Evolutionary conservation across 1,140 invertebrate species (phyloP).

Genomic region (Eupeodes corollae): DNA sequence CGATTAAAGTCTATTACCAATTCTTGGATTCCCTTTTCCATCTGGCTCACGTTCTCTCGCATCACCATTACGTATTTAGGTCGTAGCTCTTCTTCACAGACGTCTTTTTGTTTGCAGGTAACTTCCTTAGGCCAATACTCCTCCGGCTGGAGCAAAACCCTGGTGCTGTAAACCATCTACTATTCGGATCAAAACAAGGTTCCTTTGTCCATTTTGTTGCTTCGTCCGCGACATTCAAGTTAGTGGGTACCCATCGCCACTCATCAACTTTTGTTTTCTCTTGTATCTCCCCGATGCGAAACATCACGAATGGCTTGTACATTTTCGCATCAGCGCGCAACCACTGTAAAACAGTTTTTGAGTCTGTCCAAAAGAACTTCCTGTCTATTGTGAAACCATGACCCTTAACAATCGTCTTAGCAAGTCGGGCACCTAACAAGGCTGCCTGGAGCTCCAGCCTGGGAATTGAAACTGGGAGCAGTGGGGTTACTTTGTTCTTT

Average conservation of each 20-base stretch:
- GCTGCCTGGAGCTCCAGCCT: conserved; percentile 36
- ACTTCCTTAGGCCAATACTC: not conserved
- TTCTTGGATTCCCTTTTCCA: too few relatives aligned
- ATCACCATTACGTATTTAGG: too few relatives aligned
- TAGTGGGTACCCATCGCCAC: conserved; percentile 8
- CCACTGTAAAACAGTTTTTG: conserved; percentile 1
- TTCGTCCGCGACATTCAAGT: not conserved
- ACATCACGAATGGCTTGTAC: conserved; percentile 14
- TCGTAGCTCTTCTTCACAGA: not conserved
- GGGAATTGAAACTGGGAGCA: conserved; percentile 24
- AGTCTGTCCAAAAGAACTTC: not conserved
- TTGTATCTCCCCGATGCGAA: conserved; percentile 18
- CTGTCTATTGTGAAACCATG: not conserved
- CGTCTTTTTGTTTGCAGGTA: not conserved
- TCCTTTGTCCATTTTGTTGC: not conserved
- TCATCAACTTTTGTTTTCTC: conserved; percentile 7
- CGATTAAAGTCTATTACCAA: too few relatives aligned
- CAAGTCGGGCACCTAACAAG: conserved; percentile 22
- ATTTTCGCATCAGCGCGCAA: not conserved
- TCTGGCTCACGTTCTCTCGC: too few relatives aligned
- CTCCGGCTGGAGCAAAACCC: not conserved
- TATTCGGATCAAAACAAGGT: not conserved
- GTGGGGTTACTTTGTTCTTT: too few relatives aligned
- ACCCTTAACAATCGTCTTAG: not conserved
- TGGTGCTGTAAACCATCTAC: not conserved